Evolutionary conservation across 2,113 vertebrate genomes (phyloP).

Genomic region (Rhadina sibilatrix): DNA sequence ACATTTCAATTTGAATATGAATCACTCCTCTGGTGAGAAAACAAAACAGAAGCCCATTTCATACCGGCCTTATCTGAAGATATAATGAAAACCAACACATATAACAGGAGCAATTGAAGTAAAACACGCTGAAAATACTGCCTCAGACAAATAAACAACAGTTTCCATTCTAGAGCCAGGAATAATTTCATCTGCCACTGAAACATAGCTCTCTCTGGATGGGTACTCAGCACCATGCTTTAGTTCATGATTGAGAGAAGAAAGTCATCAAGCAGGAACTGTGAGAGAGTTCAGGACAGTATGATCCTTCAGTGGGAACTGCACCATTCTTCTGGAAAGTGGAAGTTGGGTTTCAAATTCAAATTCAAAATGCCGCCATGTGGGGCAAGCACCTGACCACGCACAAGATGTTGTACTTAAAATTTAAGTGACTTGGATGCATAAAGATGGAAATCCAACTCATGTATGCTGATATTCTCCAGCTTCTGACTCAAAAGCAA

Average conservation of each 20-base stretch:
- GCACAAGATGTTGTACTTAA: accelerated
- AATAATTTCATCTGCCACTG: background rate
- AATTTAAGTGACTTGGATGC: background rate
- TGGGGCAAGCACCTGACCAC: background rate
- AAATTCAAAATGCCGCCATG: background rate
- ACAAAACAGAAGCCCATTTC: slow-evolving; percentile 18
- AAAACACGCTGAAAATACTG: background rate
- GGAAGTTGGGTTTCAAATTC: background rate
- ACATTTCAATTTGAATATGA: slow-evolving; percentile 23
- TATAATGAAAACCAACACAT: background rate
- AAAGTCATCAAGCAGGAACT: background rate
- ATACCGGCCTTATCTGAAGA: background rate
- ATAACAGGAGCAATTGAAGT: background rate
- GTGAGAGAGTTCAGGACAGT: background rate
- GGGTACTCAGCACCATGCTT: background rate
- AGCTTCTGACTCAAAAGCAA: background rate
- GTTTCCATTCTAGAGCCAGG: background rate
- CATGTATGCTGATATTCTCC: accelerated
- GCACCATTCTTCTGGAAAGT: background rate
- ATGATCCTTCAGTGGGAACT: background rate
- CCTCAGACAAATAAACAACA: background rate
- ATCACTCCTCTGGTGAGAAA: slow-evolving; percentile 48
- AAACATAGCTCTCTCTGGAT: background rate
- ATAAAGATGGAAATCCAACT: background rate
- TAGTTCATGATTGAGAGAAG: background rate